Evolutionary conservation across 2,888 invertebrate species (phyloP), one percentile per base, ranked within the genome.

Genomic region (Chaitophorus viminalis): DNA sequence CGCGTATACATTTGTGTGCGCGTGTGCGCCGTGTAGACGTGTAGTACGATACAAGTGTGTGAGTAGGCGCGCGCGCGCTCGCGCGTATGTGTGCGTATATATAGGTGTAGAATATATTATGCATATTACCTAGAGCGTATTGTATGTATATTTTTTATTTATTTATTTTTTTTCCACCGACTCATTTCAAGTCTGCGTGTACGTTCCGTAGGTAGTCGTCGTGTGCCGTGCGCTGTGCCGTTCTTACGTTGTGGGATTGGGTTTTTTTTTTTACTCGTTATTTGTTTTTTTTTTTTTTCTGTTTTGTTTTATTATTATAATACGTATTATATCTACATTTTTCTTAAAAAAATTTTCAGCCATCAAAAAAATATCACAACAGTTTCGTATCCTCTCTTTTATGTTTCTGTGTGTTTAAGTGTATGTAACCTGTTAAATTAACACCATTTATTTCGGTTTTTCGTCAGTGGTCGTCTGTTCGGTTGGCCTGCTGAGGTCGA

Each of bases 161-260:
- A 46, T n/a, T 65, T 29, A 46, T 52, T 85, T 70, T 36, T 70
- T 82, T 81, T 39, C 21, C 36, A n/a, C 21, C 60, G 46, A 60
- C 75, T 85, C 86, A 77, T 70, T 78, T 86, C 54, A 36, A 78
- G 86, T 79, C 72, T 14, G 78, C 54, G 36, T 29, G 60, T 52
- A 21, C 86, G 78, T 86, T 25, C 31, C 25, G 78, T 86, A 54
- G 78, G 86, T 79, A 54, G 78, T 78, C 72, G 85, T 77, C 18
- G 78, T 86, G 65, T 18, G 84, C 39, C 21, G 77, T 65, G 74
- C 68, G 76, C 33, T 68, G 29, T 46, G 3, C n/a, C 75, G 68
- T 29, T 0, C 29, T 33, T 9, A 3, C 76, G 46, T 76, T 17
- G 74, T 36, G 11, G 75, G 75, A 75, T 75, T 17, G 46, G 46